Evolutionary conservation across 2,888 invertebrate genomes (phyloP).

Genomic region (Oeneis ivallda): DNA sequence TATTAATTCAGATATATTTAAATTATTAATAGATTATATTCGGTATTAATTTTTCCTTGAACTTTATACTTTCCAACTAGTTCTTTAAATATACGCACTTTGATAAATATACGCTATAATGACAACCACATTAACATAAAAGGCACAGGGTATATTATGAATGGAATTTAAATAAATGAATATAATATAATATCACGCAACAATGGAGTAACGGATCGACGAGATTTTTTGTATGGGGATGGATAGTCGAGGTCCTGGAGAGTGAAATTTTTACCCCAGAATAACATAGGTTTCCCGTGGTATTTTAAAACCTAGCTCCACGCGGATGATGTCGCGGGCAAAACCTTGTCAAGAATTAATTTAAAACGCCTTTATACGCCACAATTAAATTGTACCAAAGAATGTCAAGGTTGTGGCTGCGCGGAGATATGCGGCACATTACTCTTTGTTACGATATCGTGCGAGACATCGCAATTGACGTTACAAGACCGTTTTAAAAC

Average conservation of each 20-base stretch:
- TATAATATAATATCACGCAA: neutral
- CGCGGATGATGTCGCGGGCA: too few species aligned
- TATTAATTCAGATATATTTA: too few species aligned
- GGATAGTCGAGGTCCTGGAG: too few species aligned
- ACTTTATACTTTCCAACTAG: neutral
- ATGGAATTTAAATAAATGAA: conserved; percentile 21
- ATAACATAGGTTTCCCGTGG: too few species aligned
- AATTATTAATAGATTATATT: too few species aligned
- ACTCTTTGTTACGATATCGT: conserved; percentile 72
- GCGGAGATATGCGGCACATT: conserved; percentile 67
- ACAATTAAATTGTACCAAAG: conserved; percentile 38
- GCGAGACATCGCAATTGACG: conserved; percentile 67
- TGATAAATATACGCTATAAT: neutral
- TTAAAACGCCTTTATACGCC: neutral
- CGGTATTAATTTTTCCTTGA: conserved; percentile 14
- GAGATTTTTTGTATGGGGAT: too few species aligned
- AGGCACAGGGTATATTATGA: conserved; percentile 8
- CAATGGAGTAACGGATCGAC: too few species aligned
- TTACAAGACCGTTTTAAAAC: conserved; percentile 52
- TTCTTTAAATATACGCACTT: neutral
- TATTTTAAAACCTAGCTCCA: too few species aligned
- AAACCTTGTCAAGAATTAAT: conserved; percentile 14
- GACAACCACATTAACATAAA: conserved; percentile 2
- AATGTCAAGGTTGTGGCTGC: conserved; percentile 64
- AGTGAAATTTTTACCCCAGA: too few species aligned